Percentiles rank a stretch among this genome's conserved stretches.
These are phyloP conservation scores for Scolopax mira DNA, from an alignment of 2,113 vertebrate species.

Conservation along the genomic window DNA sequence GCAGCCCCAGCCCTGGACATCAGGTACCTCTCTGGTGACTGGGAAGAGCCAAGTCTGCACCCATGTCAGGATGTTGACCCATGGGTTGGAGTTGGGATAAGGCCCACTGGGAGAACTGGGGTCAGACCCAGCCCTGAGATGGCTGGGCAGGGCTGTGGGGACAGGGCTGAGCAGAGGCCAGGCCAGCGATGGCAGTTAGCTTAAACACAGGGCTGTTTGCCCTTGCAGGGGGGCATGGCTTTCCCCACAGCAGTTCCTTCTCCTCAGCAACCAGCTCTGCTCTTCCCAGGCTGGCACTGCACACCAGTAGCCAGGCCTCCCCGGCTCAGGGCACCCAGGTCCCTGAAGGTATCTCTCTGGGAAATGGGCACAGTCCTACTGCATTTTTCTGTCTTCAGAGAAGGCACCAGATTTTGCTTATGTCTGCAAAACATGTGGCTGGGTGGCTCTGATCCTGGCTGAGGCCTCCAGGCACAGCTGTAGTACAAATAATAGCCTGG, in stretches of 20 bases:
- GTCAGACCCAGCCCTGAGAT: background rate
- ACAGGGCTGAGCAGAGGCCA: background rate
- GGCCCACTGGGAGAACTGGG: fast-evolving
- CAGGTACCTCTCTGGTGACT: background rate
- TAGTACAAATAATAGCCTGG: background rate
- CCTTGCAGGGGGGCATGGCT: background rate
- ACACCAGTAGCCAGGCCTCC: background rate
- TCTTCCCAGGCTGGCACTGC: background rate
- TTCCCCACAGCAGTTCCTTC: background rate
- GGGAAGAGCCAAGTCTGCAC: background rate
- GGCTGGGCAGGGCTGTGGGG: background rate
- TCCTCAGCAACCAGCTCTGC: background rate
- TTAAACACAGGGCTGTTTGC: background rate
- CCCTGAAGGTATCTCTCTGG: background rate
- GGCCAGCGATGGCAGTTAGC: background rate
- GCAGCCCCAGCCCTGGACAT: background rate
- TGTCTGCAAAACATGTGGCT: background rate
- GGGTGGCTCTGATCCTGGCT: background rate
- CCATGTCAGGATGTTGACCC: background rate
- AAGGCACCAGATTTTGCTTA: background rate
- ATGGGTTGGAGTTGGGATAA: background rate
- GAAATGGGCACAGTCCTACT: background rate
- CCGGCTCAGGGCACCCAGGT: background rate
- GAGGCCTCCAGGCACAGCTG: conserved; percentile 16
- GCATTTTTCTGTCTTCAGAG: background rate